Base-by-base conservation (phyloP, 2,888 invertebrate species). In the Choristoneura rosaceana region DNA sequence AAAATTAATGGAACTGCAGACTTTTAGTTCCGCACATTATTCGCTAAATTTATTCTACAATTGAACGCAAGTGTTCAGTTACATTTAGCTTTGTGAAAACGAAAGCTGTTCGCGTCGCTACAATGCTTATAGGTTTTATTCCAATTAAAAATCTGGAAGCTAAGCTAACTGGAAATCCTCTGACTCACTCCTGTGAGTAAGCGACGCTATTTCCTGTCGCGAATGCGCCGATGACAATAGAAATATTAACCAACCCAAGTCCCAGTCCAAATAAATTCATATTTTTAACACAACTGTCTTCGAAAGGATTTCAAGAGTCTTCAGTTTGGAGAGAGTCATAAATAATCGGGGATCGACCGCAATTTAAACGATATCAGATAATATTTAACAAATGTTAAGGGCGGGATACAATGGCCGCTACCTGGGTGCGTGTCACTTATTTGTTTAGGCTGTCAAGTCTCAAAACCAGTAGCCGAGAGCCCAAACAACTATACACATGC, bases 401-500 rank as follows among this genome's bases (percentile, higher is more conserved):
- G 81, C 76, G 81, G 82, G 84, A 84, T 83, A 91, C 90, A 90
- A 90, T 85, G 83, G 80, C 76, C 79, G 84, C 91, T 93, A 93
- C 93, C 93, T 91, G 92, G 84, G 76, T 79, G 79, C 86, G 78
- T 91, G 92, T 92, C 91, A 90, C 89, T 88, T 94, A 89, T 93
- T 93, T 93, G 93, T 93, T 93, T 93, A 93, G 93, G 93, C 85
- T 85, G 86, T 85, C 87, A 84, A 83, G 84, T 85, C 85, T 91
- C 84, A 93, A 92, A 93, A 93, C 94, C 94, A 94, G 94, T 93
- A 94, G 94, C 93, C 79, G 85, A 78, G 83, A 84, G 82, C 82
- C 85, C 87, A 86, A 89, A 90, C 85, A 84, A 82, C 81, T 82
- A 87, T 85, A 86, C 84, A 86, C 82, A 86, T 86, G 86, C 74